Percentiles rank a stretch among this genome's conserved stretches.
phyloP scores from a whole-genome alignment of 2,888 invertebrate species.

The Iphiclides podalirius region DNA sequence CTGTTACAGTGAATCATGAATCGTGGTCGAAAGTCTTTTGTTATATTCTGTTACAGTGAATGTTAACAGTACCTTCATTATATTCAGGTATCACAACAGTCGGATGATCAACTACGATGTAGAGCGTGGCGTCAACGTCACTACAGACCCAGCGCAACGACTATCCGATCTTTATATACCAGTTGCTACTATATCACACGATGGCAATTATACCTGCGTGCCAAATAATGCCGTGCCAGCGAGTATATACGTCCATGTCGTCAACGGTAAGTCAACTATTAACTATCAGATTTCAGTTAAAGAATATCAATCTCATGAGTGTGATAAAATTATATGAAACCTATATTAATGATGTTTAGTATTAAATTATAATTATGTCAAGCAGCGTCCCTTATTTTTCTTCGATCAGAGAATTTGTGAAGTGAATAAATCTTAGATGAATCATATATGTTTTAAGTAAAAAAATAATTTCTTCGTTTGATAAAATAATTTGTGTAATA shows the following conservation, averaged over 20 bases:
- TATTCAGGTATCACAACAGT: slow-evolving; percentile 88
- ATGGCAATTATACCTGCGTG: slow-evolving; percentile 93
- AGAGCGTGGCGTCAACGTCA: slow-evolving; percentile 92
- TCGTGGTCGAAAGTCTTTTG: not conserved
- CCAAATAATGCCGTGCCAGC: slow-evolving; percentile 94
- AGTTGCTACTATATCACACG: slow-evolving; percentile 84
- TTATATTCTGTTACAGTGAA: not conserved
- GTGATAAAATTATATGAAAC: no score
- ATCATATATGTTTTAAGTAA: no score
- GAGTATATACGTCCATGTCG: slow-evolving; percentile 93
- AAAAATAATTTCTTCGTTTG: no score
- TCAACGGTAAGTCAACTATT: slow-evolving; percentile 83
- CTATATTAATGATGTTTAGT: no score
- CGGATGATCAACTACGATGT: slow-evolving; percentile 95
- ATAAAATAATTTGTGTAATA: no score
- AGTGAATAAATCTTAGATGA: no score
- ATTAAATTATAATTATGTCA: no score
- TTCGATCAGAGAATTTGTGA: no score
- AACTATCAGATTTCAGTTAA: no score
- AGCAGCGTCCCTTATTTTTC: no score
- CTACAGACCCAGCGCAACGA: slow-evolving; percentile 86
- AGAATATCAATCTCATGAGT: no score
- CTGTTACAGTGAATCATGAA: not conserved
- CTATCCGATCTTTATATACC: slow-evolving; percentile 83
- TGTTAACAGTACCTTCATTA: slow-evolving; percentile 3